These are phyloP conservation scores for Philereme vetulata DNA, from an alignment of 2,888 invertebrate genomes.

Conservation along the genomic window DNA sequence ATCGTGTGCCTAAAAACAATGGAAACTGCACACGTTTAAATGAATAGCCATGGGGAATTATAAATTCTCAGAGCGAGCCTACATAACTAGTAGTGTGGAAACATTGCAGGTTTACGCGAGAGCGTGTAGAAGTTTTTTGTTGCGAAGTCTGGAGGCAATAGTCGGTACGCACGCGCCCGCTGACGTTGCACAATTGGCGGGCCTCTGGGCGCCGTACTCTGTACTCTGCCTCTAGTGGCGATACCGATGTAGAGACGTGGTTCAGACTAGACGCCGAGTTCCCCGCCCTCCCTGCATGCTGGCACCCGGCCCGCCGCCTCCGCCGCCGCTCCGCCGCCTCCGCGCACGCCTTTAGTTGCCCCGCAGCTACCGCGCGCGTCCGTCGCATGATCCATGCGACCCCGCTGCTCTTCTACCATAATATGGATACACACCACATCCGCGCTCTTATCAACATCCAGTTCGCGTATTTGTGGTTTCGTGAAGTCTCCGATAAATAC, in stretches of 20 bases:
- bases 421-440: slow-evolving; percentile 82
- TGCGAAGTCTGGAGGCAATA: slow-evolving; percentile 43
- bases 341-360: slow-evolving; percentile 67
- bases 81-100: slow-evolving; percentile 32
- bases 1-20: slow-evolving; percentile 41
- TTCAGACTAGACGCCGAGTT: slow-evolving; percentile 59
- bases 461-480: slow-evolving; percentile 80
- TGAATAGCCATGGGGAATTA: slow-evolving; percentile 33
- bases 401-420: slow-evolving; percentile 66
- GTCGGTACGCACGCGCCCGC: slow-evolving; percentile 67
- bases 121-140: slow-evolving; percentile 51
- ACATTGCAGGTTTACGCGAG: slow-evolving; percentile 45
- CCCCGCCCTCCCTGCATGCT: slow-evolving; percentile 36
- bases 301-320: slow-evolving; percentile 43
- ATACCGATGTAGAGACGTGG: slow-evolving; percentile 58
- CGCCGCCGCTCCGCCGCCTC: slow-evolving; percentile 38
- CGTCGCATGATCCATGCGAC: slow-evolving; percentile 80
- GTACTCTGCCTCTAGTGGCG: slow-evolving; percentile 48
- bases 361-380: slow-evolving; percentile 79
- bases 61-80: slow-evolving; percentile 32
- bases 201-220: slow-evolving; percentile 26
- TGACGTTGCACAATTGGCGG: slow-evolving; percentile 77
- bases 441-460: slow-evolving; percentile 77
- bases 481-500: slow-evolving; percentile 78
- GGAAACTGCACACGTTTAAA: slow-evolving; percentile 34